These are phyloP conservation scores for Antheraea mylitta DNA, from an alignment of 1,140 invertebrate genomes.

Conservation along the genomic window DNA sequence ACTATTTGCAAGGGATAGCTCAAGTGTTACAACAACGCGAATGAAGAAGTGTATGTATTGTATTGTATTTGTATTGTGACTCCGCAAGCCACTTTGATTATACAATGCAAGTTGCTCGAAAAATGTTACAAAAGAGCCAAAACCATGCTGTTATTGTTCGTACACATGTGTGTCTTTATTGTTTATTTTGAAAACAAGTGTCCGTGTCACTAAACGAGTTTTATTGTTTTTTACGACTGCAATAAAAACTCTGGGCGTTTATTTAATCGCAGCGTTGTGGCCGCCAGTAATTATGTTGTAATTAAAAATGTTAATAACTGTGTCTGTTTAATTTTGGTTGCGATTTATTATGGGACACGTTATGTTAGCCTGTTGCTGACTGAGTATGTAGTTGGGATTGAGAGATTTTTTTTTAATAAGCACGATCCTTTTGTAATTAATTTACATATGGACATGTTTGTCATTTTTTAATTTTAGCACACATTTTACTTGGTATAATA, in stretches of 20 bases:
- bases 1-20: too few species aligned
- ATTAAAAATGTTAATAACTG: constrained; percentile 36
- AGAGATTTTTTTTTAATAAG: neutral
- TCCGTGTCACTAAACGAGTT: constrained; percentile 48
- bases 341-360: constrained; percentile 14
- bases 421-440: too few species aligned
- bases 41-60: too few species aligned
- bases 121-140: neutral
- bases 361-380: neutral
- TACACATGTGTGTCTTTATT: constrained; percentile 27
- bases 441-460: too few species aligned
- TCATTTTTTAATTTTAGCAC: too few species aligned
- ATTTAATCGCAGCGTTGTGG: constrained; percentile 32
- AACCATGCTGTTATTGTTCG: neutral
- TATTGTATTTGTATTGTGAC: too few species aligned
- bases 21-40: too few species aligned
- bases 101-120: neutral
- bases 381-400: neutral
- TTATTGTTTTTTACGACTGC: constrained; percentile 46
- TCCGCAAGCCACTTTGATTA: too few species aligned
- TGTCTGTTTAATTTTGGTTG: constrained; percentile 16
- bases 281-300: constrained; percentile 28
- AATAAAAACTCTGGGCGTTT: constrained; percentile 33
- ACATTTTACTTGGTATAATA: too few species aligned
- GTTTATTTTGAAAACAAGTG: constrained; percentile 48